Conservation (phyloP, 2,113 vertebrate species). For the Boulengeromyrus knoepffleri region DNA sequence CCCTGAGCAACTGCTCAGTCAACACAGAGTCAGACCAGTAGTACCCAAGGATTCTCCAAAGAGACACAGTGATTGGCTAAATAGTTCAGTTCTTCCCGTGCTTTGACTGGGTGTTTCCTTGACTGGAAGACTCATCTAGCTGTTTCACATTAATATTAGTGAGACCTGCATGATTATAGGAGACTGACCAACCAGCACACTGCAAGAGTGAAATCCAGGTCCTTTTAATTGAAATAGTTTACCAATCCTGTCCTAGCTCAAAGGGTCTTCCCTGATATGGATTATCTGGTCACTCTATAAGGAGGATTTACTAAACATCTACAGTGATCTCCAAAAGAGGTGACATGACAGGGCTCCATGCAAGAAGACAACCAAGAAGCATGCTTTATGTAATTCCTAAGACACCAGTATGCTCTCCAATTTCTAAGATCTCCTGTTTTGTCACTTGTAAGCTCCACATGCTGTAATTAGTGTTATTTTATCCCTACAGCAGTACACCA, state of each 20-base stretch:
- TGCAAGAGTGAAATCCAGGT: background rate
- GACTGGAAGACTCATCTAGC: background rate
- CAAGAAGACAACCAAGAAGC: background rate
- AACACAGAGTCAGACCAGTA: background rate
- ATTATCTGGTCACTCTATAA: background rate
- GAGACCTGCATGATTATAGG: background rate
- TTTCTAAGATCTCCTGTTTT: background rate
- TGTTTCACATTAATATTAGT: background rate
- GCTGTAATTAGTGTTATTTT: background rate
- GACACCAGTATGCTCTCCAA: background rate
- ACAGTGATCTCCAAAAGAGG: background rate
- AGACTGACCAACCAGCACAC: background rate
- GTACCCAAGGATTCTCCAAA: background rate
- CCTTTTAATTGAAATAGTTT: background rate
- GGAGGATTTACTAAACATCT: background rate
- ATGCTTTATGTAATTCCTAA: background rate
- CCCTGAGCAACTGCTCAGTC: background rate
- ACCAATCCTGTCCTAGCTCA: background rate
- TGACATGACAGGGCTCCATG: background rate
- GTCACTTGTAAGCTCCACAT: background rate
- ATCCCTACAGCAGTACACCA: background rate
- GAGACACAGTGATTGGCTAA: background rate
- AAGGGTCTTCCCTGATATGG: background rate
- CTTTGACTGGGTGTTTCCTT: background rate
- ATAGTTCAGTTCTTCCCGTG: background rate